Evolutionary conservation across 2,797 vertebrate genomes (phyloP).

Genomic region (Sebastolobus alascanus): DNA sequence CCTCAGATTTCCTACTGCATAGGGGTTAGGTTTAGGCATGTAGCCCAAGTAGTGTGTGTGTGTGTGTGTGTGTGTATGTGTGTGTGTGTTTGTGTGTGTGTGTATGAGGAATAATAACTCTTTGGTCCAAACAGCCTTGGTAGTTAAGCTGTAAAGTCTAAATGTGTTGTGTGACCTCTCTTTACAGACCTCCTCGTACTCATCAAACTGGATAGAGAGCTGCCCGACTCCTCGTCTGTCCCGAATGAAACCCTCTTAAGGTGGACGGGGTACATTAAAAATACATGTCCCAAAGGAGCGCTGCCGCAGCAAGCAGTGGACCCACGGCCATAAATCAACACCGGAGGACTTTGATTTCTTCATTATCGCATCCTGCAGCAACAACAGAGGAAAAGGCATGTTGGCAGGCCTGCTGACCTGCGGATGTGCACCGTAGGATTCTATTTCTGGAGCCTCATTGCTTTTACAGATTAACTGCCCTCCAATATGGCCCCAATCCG

Average conservation of each 20-base stretch:
- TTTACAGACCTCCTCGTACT: slow-evolving; percentile 59
- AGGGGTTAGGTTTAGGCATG: not conserved
- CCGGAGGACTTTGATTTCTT: slow-evolving; percentile 67
- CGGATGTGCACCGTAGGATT: slow-evolving; percentile 49
- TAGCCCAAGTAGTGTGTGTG: not conserved
- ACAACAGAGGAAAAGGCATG: slow-evolving; percentile 52
- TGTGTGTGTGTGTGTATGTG: not conserved
- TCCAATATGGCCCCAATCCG: slow-evolving; percentile 70
- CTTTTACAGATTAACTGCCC: slow-evolving; percentile 75
- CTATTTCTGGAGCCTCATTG: slow-evolving; percentile 73
- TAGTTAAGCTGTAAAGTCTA: slow-evolving; percentile 26
- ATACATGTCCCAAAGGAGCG: slow-evolving; percentile 65
- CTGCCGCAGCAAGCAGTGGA: slow-evolving; percentile 39
- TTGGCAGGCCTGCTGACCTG: slow-evolving; percentile 51
- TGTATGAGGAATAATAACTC: not conserved
- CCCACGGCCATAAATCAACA: slow-evolving; percentile 70
- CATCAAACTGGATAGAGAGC: slow-evolving; percentile 21
- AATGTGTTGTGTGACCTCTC: slow-evolving; percentile 67
- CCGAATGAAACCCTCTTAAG: slow-evolving; percentile 48
- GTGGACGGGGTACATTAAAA: slow-evolving; percentile 68
- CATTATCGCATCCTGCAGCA: slow-evolving; percentile 54
- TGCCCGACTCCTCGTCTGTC: slow-evolving; percentile 38
- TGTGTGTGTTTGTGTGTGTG: not conserved
- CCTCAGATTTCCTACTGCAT: too few species aligned
- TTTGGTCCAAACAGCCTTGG: not conserved